Conservation (phyloP, 2,888 invertebrate genomes). For the Amblyjoppa proteus region DNA sequence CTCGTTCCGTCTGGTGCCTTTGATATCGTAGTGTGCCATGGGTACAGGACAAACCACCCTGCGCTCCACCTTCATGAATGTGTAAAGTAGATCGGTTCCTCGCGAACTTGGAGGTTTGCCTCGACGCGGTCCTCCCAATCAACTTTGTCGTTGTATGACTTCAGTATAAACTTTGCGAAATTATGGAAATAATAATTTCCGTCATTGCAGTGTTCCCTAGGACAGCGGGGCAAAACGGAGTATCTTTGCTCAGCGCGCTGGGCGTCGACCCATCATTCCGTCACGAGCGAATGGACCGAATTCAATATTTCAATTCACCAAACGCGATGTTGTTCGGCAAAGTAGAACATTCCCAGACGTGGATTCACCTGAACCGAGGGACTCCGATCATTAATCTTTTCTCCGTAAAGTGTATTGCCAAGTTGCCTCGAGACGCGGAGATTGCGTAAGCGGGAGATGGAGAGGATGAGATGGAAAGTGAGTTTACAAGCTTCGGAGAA, state of each 20-base stretch:
- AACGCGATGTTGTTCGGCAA: neutral
- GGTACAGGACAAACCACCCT: constrained; percentile 23
- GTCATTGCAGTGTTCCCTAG: neutral
- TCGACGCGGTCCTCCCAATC: constrained; percentile 48
- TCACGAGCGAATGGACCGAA: neutral
- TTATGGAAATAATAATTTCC: neutral
- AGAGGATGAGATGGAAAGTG: constrained; percentile 14
- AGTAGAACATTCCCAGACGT: constrained; percentile 8
- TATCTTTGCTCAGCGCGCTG: neutral
- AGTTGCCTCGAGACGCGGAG: constrained; percentile 22
- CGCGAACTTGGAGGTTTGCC: constrained; percentile 42
- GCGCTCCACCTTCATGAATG: constrained; percentile 79
- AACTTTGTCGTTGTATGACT: constrained; percentile 31
- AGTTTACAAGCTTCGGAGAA: constrained; percentile 22
- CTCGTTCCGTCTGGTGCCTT: constrained; percentile 75
- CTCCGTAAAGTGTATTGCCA: constrained; percentile 21
- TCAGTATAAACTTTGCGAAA: neutral
- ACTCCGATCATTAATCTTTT: constrained; percentile 39
- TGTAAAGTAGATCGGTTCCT: constrained; percentile 76
- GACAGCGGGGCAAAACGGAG: neutral
- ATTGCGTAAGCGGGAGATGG: constrained; percentile 9
- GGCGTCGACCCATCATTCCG: constrained; percentile 7
- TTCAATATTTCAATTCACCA: neutral
- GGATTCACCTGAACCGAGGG: constrained; percentile 7
- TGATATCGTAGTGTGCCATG: constrained; percentile 74